phyloP scores from a whole-genome alignment of 2,797 vertebrate species.

The Urosaurus nigricauda region DNA sequence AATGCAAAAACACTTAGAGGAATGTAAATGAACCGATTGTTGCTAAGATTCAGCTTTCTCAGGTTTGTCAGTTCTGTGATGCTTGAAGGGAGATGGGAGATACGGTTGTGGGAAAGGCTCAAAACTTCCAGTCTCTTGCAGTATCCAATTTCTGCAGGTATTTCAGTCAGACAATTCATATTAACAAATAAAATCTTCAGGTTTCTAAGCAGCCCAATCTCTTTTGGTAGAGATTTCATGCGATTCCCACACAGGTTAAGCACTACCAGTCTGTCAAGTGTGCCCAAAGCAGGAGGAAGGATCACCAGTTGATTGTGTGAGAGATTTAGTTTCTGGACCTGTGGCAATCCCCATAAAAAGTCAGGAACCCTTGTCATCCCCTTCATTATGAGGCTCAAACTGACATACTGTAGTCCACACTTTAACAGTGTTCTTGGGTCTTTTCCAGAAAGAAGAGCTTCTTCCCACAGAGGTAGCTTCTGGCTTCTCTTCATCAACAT shows the following conservation, averaged over 20 bases:
- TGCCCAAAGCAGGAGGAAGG: conserved; percentile 82
- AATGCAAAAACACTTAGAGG: conserved; percentile 87
- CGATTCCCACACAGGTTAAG: conserved; percentile 90
- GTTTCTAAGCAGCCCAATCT: conserved; percentile 87
- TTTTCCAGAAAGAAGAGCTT: conserved; percentile 79
- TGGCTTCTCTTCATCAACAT: conserved; percentile 68
- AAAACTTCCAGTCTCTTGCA: conserved; percentile 90
- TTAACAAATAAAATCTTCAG: conserved; percentile 89
- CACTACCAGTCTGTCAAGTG: conserved; percentile 88
- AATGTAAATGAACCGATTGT: conserved; percentile 87
- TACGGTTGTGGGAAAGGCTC: conserved; percentile 89
- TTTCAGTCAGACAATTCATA: conserved; percentile 86
- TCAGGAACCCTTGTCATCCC: conserved; percentile 86
- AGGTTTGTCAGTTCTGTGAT: conserved; percentile 82
- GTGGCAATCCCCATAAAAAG: conserved; percentile 87
- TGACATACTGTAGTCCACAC: conserved; percentile 80
- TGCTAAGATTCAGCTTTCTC: conserved; percentile 91
- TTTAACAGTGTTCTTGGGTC: conserved; percentile 79
- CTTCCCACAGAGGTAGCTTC: conserved; percentile 77
- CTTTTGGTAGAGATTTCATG: conserved; percentile 86
- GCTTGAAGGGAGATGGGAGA: conserved; percentile 84
- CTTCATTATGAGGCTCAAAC: conserved; percentile 87
- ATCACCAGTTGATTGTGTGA: conserved; percentile 86
- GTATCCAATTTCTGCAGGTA: conserved; percentile 87
- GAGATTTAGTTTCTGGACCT: conserved; percentile 92